Base-by-base conservation (phyloP, 2,888 invertebrate genomes). In the Zygothrica quintamaculata region DNA sequence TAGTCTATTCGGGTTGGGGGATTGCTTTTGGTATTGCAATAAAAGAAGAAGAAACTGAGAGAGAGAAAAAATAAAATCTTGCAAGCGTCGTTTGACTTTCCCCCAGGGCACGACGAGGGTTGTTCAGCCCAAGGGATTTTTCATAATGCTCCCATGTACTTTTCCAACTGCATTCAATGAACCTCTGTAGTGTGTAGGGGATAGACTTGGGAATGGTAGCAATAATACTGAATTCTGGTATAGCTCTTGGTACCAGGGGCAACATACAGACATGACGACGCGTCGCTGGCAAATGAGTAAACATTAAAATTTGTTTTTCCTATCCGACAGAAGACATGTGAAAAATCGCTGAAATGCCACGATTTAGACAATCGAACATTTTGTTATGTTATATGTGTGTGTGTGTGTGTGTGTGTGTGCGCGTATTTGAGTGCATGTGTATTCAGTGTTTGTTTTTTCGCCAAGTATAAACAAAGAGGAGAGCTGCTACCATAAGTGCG, bases 331-430 rank as follows among this genome's bases (percentile, higher is more conserved):
- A 22, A 62, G 68, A 72, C 48, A 79, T 76, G 59, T 72, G 60
- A 76, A 74, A 80, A 77, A 77, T 74, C 53, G 67, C 62, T 67
- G 64, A 84, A 50, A 78, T 69, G 74, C 77, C 53, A 68, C 39
- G 43, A 71, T 62, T 78, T 66, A 55, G 61, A 73, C 70, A 76
- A 78, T 85, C 85, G 79, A 75, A 72, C 46, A 73, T 58, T 60
- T 62, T 33, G 40, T 52, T 61, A 47, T 65, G 15, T 33, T 34
- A 36, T 33, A 26, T 58, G 46, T 55, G 31, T 37, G 22, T 55
- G 31, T 36, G 50, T 64, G 51, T 52, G 53, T 34, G 26, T 37
- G 37, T 46, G 34, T 52, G 72, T 53, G 53, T 18, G 47, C 48
- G 47, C 50, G 42, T 44, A 40, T 39, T 46, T 43, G 53, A 40